phyloP scores from a whole-genome alignment of 2,888 invertebrate genomes.

The Cerceris ruficornis region DNA sequence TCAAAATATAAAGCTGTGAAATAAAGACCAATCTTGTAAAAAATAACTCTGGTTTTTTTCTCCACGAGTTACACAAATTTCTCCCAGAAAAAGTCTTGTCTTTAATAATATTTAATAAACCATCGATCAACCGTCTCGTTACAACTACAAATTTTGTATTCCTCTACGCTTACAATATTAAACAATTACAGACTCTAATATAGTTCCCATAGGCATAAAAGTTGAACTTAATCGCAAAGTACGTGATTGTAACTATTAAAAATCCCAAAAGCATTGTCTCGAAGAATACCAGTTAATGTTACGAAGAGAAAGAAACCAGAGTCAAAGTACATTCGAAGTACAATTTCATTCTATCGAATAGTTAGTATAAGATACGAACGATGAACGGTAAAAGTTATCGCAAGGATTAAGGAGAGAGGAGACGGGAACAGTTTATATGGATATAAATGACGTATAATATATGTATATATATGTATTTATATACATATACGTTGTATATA shows the following conservation, averaged over 20 bases:
- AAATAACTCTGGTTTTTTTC: slow-evolving; percentile 50
- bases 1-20: slow-evolving; percentile 43
- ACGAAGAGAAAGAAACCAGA: slow-evolving; percentile 48
- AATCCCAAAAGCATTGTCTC: too few relatives aligned
- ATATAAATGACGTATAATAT: slow-evolving; percentile 16
- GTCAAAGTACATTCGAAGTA: slow-evolving; percentile 23
- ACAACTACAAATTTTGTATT: too few relatives aligned
- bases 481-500: slow-evolving; percentile 7
- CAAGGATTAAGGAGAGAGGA: slow-evolving; percentile 17
- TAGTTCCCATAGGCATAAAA: too few relatives aligned
- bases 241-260: too few relatives aligned
- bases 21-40: slow-evolving; percentile 46
- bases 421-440: slow-evolving; percentile 3
- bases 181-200: too few relatives aligned
- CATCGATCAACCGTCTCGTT: too few relatives aligned
- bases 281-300: not conserved
- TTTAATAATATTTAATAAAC: too few relatives aligned
- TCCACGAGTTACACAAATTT: slow-evolving; percentile 6
- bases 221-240: too few relatives aligned
- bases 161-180: too few relatives aligned
- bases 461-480: slow-evolving; percentile 26
- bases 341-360: slow-evolving; percentile 42
- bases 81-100: not conserved
- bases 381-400: slow-evolving; percentile 27
- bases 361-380: slow-evolving; percentile 50